Conservation (phyloP, 53 echinoderm and acorn worm genomes). For the Henricia sp. region DNA sequence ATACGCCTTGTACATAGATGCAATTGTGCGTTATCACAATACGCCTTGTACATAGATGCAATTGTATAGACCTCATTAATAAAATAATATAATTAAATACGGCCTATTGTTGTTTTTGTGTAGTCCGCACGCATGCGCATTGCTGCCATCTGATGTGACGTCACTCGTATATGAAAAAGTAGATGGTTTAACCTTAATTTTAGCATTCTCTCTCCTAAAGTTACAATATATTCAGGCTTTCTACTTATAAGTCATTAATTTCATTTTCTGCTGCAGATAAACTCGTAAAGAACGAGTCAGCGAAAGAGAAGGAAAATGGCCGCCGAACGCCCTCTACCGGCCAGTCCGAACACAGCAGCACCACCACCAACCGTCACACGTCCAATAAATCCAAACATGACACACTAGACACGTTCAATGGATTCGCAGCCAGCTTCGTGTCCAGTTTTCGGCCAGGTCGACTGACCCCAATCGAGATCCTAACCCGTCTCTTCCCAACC, state of each 20-base stretch:
- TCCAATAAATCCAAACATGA: slow-evolving; percentile 60
- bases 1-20: slow-evolving; percentile 42
- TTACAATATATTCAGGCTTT: not conserved
- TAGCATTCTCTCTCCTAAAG: too few species aligned
- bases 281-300: slow-evolving; percentile 45
- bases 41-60: too few species aligned
- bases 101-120: too few species aligned
- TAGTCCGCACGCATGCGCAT: too few species aligned
- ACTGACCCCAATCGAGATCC: slow-evolving; percentile 92
- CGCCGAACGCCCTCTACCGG: slow-evolving; percentile 82
- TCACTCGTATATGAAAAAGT: too few species aligned
- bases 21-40: too few species aligned
- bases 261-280: too few species aligned
- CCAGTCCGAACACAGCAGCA: slow-evolving; percentile 71
- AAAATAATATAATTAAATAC: too few species aligned
- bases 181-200: too few species aligned
- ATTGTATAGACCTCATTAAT: too few species aligned
- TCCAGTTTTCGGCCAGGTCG: slow-evolving; percentile 95
- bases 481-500: slow-evolving; percentile 86
- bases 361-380: slow-evolving; percentile 36
- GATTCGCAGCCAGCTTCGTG: slow-evolving; percentile 88
- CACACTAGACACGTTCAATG: slow-evolving; percentile 85
- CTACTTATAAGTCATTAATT: not conserved
- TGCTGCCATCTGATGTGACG: too few species aligned
- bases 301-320: slow-evolving; percentile 69